These are phyloP conservation scores for Dasypolia templi DNA, from an alignment of 2,888 invertebrate genomes.

Conservation along the genomic window DNA sequence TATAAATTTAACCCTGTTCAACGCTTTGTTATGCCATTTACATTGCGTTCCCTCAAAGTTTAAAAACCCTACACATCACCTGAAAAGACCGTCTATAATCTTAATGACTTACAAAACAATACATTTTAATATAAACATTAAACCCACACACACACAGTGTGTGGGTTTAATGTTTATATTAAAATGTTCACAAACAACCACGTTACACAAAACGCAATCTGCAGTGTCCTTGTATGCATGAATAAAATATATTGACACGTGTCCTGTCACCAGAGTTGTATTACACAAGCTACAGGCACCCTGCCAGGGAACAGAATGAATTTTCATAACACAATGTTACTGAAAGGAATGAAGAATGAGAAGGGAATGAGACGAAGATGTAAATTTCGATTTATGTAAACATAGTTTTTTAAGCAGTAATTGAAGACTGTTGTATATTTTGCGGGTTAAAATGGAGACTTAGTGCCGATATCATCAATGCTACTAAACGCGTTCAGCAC, in stretches of 20 bases:
- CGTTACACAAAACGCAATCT: conserved; percentile 73
- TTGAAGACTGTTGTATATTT: too few relatives aligned
- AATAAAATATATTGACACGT: conserved; percentile 83
- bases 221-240: conserved; percentile 74
- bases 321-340: conserved; percentile 59
- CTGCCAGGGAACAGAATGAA: conserved; percentile 65
- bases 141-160: conserved; percentile 24
- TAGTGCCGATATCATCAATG: too few relatives aligned
- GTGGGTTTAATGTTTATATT: too few relatives aligned
- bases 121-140: conserved; percentile 17
- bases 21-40: background rate
- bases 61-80: background rate
- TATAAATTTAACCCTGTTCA: background rate
- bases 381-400: conserved; percentile 29
- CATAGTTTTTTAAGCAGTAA: conserved; percentile 22
- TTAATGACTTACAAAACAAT: background rate
- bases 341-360: conserved; percentile 46
- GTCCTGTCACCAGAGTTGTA: conserved; percentile 70
- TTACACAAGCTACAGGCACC: conserved; percentile 57
- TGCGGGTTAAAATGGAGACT: too few relatives aligned
- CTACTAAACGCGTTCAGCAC: too few relatives aligned
- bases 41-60: rapidly evolving
- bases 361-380: conserved; percentile 33
- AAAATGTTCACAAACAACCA: conserved; percentile 56
- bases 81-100: background rate